Conservation (phyloP, 2,888 invertebrate species). For the Tinea pellionella region DNA sequence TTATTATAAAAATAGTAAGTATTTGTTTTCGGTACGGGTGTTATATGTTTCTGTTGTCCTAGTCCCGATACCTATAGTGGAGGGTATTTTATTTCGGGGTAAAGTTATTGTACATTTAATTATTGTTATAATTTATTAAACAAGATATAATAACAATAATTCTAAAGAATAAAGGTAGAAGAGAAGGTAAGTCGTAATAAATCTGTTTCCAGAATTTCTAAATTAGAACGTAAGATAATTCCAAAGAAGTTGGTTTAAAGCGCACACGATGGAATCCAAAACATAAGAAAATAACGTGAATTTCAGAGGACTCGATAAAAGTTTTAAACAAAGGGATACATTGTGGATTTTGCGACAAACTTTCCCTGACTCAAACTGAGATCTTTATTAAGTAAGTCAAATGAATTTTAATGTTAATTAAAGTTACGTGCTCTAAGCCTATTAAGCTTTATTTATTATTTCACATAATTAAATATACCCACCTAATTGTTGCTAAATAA, state of each 20-base stretch:
- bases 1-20: too few species aligned
- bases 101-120: too few species aligned
- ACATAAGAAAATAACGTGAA: background rate
- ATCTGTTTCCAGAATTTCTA: background rate
- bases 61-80: too few species aligned
- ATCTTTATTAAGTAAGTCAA: slow-evolving; percentile 2
- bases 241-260: background rate
- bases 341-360: slow-evolving; percentile 5
- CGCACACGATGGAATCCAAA: background rate
- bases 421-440: background rate
- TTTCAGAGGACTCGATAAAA: background rate
- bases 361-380: background rate
- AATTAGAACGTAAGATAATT: background rate
- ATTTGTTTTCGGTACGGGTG: too few species aligned
- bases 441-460: background rate
- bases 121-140: too few species aligned
- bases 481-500: too few species aligned
- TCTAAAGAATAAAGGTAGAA: background rate
- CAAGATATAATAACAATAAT: background rate
- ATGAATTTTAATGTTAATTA: slow-evolving; percentile 8
- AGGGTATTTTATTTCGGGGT: too few species aligned
- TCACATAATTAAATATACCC: too few species aligned
- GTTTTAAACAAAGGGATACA: slow-evolving; percentile 9
- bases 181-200: background rate
- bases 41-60: too few species aligned